Percentiles rank a stretch among this genome's conserved stretches.
Conservation (phyloP, 2,113 vertebrate genomes). For the Agapornis roseicollis region DNA sequence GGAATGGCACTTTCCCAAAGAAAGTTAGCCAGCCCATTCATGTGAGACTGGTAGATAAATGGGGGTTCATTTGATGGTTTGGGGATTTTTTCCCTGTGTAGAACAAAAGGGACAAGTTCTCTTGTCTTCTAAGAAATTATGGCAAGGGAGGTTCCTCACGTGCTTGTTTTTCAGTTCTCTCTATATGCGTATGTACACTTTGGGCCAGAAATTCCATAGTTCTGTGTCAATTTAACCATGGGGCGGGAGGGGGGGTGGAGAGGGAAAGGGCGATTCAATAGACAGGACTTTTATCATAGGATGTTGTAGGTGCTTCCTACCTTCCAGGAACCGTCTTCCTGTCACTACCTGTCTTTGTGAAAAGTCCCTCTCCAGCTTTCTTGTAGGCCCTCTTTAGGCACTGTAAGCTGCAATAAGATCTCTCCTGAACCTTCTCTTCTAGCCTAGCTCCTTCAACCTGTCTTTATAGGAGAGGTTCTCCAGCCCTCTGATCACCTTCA, state of each 20-base stretch:
- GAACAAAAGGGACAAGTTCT: background rate
- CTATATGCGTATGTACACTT: background rate
- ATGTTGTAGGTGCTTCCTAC: background rate
- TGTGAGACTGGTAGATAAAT: background rate
- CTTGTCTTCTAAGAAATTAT: fast-evolving
- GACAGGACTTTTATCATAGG: background rate
- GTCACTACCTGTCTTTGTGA: background rate
- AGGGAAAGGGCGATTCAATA: background rate
- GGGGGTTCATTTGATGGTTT: background rate
- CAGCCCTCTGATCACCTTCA: background rate
- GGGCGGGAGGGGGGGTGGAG: background rate
- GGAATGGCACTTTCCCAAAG: background rate
- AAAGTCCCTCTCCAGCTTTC: background rate
- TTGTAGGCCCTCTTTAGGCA: background rate
- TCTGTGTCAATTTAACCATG: background rate
- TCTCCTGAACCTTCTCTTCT: background rate
- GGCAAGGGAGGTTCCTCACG: background rate
- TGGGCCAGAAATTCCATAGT: background rate
- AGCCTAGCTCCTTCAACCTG: background rate
- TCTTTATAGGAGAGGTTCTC: background rate
- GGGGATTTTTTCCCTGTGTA: background rate
- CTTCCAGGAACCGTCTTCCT: background rate
- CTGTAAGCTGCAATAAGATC: background rate
- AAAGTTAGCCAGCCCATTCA: background rate
- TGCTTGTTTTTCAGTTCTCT: background rate